Evolutionary conservation across 2,888 invertebrate species (phyloP).

Genomic region (Hyposoter dolosus): DNA sequence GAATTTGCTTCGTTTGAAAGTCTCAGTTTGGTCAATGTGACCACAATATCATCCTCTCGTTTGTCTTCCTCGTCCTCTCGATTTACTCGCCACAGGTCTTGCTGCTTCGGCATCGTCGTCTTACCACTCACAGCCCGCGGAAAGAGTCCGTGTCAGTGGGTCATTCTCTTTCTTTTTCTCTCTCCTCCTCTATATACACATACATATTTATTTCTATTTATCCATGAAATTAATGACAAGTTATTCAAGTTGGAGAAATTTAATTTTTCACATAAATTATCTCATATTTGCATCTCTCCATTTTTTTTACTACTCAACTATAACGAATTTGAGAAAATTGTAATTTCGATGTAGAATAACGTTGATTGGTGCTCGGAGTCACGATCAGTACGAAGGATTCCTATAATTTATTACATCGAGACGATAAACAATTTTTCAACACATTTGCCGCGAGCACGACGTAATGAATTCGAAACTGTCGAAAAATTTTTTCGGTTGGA

Average conservation of each 20-base stretch:
- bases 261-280: conserved; percentile 10
- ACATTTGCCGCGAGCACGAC: neutral
- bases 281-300: neutral
- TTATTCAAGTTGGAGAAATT: conserved; percentile 26
- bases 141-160: conserved; percentile 82
- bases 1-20: neutral
- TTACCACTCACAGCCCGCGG: conserved; percentile 56
- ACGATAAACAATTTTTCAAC: neutral
- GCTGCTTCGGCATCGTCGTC: conserved; percentile 20
- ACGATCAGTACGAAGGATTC: neutral
- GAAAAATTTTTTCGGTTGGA: neutral
- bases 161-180: conserved; percentile 72
- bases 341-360: neutral
- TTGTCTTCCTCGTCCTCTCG: conserved; percentile 41
- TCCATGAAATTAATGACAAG: conserved; percentile 26
- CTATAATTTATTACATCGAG: neutral
- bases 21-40: conserved; percentile 4
- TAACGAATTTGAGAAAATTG: neutral
- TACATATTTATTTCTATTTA: conserved; percentile 18
- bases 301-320: neutral
- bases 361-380: neutral
- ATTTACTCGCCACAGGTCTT: conserved; percentile 46
- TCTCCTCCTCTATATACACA: conserved; percentile 26
- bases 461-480: neutral
- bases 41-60: conserved; percentile 50